Evolutionary conservation across 1,140 invertebrate genomes (phyloP), one percentile per base, ranked within the genome.

Genomic region (Zaprionus ghesquierei): DNA sequence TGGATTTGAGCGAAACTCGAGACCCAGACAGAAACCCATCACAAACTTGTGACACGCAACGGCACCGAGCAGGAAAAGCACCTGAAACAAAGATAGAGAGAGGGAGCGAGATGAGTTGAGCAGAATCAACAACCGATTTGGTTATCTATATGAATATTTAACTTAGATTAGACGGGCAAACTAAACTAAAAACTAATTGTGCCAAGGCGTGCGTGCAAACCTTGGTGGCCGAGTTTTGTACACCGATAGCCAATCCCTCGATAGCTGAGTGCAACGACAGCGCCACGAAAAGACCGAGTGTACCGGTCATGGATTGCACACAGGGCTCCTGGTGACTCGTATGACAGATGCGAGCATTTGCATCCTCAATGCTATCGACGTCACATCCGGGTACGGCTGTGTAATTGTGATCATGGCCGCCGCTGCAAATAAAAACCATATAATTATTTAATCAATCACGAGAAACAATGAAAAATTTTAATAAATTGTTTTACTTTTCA

Each of bases 231-330:
- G 92, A 92, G 66, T 94, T 94, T 80, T 96, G 95, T 29, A 98
- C 92, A 1, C 97, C 97, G 79, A 98, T 96, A 1, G 96, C 96
- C 29, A 98, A 90, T 38, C 97, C 97, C 92, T 98, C 97, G 23
- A 98, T 93, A 3, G 96, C 89, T 13, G 96, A 95, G 81, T 97
- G 97, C 38, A 97, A 92, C 4, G 96, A 95, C 6, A 97, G 92
- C 0, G 96, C 96, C 6, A 95, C 86, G 31, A 97, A 85, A 18
- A 96, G 90, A 1, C 95, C 95, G 10, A 95, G 73, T 1, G 93
- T 92, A 2, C 94, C 93, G 0, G 94, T 94, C 49, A 93, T 93
- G 46, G 90, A 82, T 35, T 93, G 93, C 23, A 92, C 92, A 70
- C 94, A 95, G 0, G 95, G 94, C 60, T 94, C 94, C 1, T 92